Conservation (phyloP, 2,797 vertebrate genomes). For the Aotus griseimembra region DNA sequence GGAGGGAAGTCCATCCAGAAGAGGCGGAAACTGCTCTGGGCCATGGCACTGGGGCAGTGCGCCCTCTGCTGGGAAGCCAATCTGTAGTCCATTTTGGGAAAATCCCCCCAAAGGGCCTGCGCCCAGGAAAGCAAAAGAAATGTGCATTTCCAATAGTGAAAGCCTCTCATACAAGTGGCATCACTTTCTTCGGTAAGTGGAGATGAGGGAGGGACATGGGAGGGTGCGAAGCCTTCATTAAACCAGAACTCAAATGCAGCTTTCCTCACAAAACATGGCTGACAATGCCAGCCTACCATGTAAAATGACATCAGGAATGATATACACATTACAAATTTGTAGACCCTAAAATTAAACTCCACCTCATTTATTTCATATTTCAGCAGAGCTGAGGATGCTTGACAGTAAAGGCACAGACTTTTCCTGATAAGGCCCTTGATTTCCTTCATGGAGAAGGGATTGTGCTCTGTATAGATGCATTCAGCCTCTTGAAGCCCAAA, state of each 20-base stretch:
- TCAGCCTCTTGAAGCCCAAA: background rate
- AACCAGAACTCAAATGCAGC: slow-evolving; percentile 14
- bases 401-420: slow-evolving; percentile 52
- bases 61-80: background rate
- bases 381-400: slow-evolving; percentile 44
- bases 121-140: background rate
- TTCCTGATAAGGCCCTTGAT: slow-evolving; percentile 56
- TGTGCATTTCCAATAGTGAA: accelerated
- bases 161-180: background rate
- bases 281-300: background rate
- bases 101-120: background rate
- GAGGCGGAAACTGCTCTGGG: background rate
- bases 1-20: background rate
- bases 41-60: accelerated
- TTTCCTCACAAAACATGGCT: slow-evolving; percentile 42
- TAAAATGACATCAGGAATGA: slow-evolving; percentile 65
- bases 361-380: slow-evolving; percentile 80
- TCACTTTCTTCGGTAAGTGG: background rate
- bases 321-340: slow-evolving; percentile 75
- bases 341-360: slow-evolving; percentile 80
- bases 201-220: background rate
- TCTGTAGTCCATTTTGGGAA: background rate
- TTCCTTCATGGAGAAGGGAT: slow-evolving; percentile 63
- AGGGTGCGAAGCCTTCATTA: background rate
- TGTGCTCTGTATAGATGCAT: background rate